Percentiles rank a stretch among this genome's conserved stretches.
Evolutionary conservation across 2,797 vertebrate genomes (phyloP).

Genomic region (Lepus townsendii): DNA sequence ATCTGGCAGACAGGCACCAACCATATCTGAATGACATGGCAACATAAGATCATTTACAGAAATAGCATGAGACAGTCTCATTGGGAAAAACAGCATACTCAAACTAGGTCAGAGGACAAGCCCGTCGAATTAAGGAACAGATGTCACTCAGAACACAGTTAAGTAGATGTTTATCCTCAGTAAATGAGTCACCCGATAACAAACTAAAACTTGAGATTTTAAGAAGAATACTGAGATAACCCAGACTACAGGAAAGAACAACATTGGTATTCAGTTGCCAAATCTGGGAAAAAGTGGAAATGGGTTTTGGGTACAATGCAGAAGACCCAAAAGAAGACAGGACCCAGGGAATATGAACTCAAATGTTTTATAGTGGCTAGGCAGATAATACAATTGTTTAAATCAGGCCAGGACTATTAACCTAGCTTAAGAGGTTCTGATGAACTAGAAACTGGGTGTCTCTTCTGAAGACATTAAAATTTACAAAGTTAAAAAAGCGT

Average conservation of each 20-base stretch:
- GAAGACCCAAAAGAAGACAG: background rate
- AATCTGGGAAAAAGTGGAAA: background rate
- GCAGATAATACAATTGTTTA: background rate
- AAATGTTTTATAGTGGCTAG: background rate
- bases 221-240: background rate
- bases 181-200: background rate
- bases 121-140: background rate
- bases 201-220: background rate
- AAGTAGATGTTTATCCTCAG: background rate
- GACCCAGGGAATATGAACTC: background rate
- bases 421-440: background rate
- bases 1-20: background rate
- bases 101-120: background rate
- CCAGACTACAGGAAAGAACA: background rate
- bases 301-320: background rate
- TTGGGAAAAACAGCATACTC: background rate
- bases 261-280: background rate
- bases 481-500: background rate
- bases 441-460: conserved; percentile 1
- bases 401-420: background rate
- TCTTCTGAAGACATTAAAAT: background rate
- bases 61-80: background rate
- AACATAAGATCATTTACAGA: background rate
- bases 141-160: background rate
- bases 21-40: background rate